phyloP scores from a whole-genome alignment of 2,888 invertebrate species.

The Meganola albula region DNA sequence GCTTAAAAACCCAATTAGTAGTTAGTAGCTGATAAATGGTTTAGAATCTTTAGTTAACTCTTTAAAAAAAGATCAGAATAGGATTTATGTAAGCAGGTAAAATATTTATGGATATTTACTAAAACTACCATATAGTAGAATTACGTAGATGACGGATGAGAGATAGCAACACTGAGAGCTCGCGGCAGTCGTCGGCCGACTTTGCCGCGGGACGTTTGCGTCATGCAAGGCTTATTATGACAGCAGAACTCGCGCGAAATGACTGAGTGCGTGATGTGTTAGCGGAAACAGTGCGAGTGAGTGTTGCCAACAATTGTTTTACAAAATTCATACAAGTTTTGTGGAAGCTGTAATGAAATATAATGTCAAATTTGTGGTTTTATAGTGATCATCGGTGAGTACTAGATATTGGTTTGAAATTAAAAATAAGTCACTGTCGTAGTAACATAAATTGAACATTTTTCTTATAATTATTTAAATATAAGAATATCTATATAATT shows the following conservation, averaged over 20 bases:
- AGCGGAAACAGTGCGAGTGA: constrained; percentile 52
- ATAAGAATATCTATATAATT: too few relatives aligned
- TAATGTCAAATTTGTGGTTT: constrained; percentile 63
- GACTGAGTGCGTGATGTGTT: constrained; percentile 52
- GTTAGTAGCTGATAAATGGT: too few relatives aligned
- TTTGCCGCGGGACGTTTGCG: constrained; percentile 50
- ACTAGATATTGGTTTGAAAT: constrained; percentile 5
- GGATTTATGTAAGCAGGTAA: too few relatives aligned
- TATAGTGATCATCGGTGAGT: constrained; percentile 75
- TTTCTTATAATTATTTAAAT: too few relatives aligned
- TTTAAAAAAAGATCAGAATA: too few relatives aligned
- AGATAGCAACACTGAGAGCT: constrained; percentile 39
- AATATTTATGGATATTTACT: too few relatives aligned
- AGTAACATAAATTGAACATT: too few relatives aligned
- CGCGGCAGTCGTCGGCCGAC: constrained; percentile 61
- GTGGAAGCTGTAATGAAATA: constrained; percentile 41
- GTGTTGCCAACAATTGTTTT: constrained; percentile 28
- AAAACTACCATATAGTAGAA: too few relatives aligned
- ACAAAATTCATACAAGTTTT: constrained; percentile 22
- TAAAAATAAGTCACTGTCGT: constrained; percentile 1
- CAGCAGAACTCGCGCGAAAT: constrained; percentile 45
- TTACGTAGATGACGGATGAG: constrained; percentile 17
- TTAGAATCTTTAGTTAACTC: too few relatives aligned
- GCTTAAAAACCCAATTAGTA: too few relatives aligned
- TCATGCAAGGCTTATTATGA: constrained; percentile 38